Base-by-base conservation (phyloP, 2,113 vertebrate genomes). In the Corythoichthys haematopterus region DNA sequence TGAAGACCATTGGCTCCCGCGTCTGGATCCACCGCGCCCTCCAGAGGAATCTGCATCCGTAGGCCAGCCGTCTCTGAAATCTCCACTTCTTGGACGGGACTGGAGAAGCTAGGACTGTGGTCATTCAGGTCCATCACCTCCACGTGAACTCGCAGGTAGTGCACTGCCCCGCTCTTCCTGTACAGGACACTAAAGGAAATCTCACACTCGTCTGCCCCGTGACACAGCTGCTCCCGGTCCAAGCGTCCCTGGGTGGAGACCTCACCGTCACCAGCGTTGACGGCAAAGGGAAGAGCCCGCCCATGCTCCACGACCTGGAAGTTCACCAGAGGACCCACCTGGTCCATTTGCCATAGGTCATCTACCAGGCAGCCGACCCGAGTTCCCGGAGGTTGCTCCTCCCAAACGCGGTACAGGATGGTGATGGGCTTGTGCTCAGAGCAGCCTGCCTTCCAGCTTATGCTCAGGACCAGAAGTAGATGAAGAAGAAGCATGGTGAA, bases 71-170 rank as follows among this genome's bases (percentile, higher is more conserved):
- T 94, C 86, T 97, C 95, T 0, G 96, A 96, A 75, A 98, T 95
- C 85, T 98, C 96, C 69, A 97, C 86, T 71, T 97, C 94, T 85
- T 97, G 92, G 43, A 91, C 62, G 0, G 82, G 60, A 1, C 85
- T 93, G 28, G 93, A 90, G 75, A 98, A 98, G 43, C 59, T 80
- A 0, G 96, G 96, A 4, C 85, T 89, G 6, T 98, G 93, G 82
- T 99, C 97, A 0, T 98, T 99, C 64, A 94, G 62, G 11, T 98
- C 97, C 88, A 94, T 75, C 65, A 98, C 92, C 79, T 96, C 93
- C 83, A 99, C 94, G 0, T 92, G 92, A 65, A 98, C 88, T 37
- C 93, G 85, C 33, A 94, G 90, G 65, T 91, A 88, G 69, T 85
- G 91, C 56, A 88, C 79, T 1, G 78, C 65, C 0, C 89, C 90